Conservation (phyloP, 2,797 vertebrate species). For the Fundulus diaphanus region DNA sequence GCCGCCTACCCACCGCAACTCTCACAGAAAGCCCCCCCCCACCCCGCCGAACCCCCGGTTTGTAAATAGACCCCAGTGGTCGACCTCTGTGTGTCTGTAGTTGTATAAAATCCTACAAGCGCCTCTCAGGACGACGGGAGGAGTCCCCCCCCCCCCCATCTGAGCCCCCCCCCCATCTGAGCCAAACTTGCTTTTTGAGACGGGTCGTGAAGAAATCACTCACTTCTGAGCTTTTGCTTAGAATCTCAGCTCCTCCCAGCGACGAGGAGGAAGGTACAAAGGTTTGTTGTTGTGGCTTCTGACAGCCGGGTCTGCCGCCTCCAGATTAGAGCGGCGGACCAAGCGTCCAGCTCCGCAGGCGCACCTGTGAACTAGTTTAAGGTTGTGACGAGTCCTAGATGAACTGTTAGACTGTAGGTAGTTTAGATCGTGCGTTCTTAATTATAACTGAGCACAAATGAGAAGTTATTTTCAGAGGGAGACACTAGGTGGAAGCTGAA, state of each 20-base stretch:
- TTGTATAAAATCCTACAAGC: background rate
- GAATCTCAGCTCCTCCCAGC: slow-evolving; percentile 13
- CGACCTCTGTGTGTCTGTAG: too few species aligned
- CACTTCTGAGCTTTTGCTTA: slow-evolving; percentile 26
- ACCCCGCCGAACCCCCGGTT: background rate
- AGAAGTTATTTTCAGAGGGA: background rate
- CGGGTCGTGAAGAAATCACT: background rate
- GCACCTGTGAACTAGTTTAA: slow-evolving; percentile 52
- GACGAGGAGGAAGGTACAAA: slow-evolving; percentile 15
- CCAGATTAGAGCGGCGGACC: slow-evolving; percentile 12
- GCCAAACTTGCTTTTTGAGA: slow-evolving; percentile 17
- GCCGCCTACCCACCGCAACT: too few species aligned
- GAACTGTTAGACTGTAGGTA: slow-evolving; percentile 68
- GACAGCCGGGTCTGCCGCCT: slow-evolving; percentile 17
- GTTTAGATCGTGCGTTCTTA: slow-evolving; percentile 60
- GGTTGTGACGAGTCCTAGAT: slow-evolving; percentile 51
- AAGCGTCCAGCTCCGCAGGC: slow-evolving; percentile 25
- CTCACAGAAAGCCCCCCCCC: too few species aligned
- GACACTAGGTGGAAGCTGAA: background rate
- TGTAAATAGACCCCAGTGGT: background rate
- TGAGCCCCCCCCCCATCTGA: slow-evolving; percentile 5
- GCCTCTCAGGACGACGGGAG: background rate
- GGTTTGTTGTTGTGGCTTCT: background rate
- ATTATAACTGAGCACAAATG: slow-evolving; percentile 62
- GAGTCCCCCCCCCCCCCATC: background rate